These are phyloP conservation scores for Esox niger DNA, from an alignment of 2,113 vertebrate genomes.

Conservation along the genomic window DNA sequence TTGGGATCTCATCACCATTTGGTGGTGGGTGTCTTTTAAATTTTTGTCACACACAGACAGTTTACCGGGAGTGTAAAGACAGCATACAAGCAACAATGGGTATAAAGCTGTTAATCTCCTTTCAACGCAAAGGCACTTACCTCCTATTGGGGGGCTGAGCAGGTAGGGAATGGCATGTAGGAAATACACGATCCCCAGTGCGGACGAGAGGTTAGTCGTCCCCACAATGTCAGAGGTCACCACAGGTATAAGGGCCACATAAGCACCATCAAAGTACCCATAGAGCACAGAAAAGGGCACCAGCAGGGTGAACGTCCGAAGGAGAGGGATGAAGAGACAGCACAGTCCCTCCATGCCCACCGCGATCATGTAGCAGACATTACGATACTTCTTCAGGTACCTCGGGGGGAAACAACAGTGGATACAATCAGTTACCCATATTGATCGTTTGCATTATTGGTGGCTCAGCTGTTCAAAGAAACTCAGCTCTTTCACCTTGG, in stretches of 20 bases:
- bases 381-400: constrained; percentile 82
- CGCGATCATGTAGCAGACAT: constrained; percentile 83
- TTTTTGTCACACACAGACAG: too few relatives aligned
- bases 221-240: constrained; percentile 90
- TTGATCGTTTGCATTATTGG: neutral
- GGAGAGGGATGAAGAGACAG: constrained; percentile 84
- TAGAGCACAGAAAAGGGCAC: constrained; percentile 90
- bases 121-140: constrained; percentile 64
- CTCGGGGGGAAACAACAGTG: constrained; percentile 56
- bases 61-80: too few relatives aligned
- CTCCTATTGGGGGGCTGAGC: constrained; percentile 90
- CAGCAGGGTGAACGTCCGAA: constrained; percentile 79
- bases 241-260: constrained; percentile 90
- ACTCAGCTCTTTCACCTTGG: too few relatives aligned
- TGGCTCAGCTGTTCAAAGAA: neutral
- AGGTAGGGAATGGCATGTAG: constrained; percentile 91
- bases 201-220: constrained; percentile 80
- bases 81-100: too few relatives aligned
- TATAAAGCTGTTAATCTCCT: too few relatives aligned
- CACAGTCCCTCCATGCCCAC: constrained; percentile 89
- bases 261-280: constrained; percentile 95
- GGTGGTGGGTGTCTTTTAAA: too few relatives aligned
- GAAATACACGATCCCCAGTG: constrained; percentile 89
- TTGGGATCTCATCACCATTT: too few relatives aligned
- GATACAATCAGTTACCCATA: neutral